Evolutionary conservation across 2,113 vertebrate species (phyloP).

Genomic region (Paradisaea rubra): DNA sequence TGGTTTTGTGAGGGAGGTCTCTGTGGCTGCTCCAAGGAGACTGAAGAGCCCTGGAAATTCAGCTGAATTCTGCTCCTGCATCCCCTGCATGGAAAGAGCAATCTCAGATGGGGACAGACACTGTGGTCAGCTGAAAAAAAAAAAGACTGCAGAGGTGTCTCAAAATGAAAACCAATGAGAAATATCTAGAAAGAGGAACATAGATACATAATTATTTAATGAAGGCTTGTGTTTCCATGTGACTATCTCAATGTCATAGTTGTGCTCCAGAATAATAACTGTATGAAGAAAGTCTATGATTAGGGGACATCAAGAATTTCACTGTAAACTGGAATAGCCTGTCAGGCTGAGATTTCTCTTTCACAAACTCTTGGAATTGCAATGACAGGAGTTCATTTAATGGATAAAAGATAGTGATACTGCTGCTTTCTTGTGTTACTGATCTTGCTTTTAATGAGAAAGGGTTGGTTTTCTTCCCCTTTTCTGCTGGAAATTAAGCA

Average conservation of each 20-base stretch:
- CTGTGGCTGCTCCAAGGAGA: background rate
- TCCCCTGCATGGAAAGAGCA: background rate
- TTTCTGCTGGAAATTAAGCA: background rate
- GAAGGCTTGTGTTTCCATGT: conserved; percentile 32
- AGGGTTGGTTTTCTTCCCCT: background rate
- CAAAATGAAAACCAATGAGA: background rate
- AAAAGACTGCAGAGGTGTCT: background rate
- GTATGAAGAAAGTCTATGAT: background rate
- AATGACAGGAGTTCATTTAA: background rate
- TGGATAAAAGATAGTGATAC: background rate
- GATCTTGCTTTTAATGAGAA: conserved; percentile 8
- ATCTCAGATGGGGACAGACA: background rate
- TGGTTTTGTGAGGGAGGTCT: background rate
- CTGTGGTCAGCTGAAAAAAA: background rate
- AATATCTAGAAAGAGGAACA: background rate
- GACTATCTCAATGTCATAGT: background rate
- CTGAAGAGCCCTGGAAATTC: background rate
- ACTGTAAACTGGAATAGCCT: background rate
- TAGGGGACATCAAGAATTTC: background rate
- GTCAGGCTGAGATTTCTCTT: background rate
- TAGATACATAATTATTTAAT: background rate
- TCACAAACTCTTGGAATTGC: background rate
- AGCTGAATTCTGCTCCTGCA: background rate
- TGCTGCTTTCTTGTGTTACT: background rate
- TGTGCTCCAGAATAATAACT: background rate